Conservation (phyloP, 2,113 vertebrate genomes). For the Australoheros scitulus region DNA sequence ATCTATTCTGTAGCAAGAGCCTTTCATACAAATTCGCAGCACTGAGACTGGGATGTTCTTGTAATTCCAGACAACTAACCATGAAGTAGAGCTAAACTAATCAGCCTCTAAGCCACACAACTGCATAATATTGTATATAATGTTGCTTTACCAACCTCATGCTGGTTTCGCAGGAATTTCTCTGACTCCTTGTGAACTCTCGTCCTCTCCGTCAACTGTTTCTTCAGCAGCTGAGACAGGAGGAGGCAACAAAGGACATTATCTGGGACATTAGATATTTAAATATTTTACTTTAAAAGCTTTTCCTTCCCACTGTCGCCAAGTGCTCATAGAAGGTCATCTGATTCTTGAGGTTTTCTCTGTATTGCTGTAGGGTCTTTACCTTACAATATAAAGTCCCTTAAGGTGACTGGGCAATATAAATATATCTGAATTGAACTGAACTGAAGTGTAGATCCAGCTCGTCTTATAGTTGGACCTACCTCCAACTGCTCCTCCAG, state of each 20-base stretch:
- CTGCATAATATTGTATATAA: neutral
- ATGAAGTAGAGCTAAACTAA: neutral
- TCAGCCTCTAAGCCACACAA: neutral
- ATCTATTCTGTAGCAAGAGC: too few relatives aligned
- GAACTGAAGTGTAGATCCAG: neutral
- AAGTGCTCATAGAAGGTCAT: too few relatives aligned
- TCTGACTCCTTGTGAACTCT: conserved; percentile 22
- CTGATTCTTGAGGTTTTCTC: too few relatives aligned
- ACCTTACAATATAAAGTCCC: too few relatives aligned
- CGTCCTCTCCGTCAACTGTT: conserved; percentile 25
- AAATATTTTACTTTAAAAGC: neutral
- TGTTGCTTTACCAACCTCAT: conserved; percentile 40
- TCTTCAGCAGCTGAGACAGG: conserved; percentile 38
- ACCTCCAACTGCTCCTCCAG: conserved; percentile 49
- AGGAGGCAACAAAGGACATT: neutral
- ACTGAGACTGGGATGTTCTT: too few relatives aligned
- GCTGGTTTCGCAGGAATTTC: conserved; percentile 35
- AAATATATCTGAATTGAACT: too few relatives aligned
- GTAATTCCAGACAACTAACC: too few relatives aligned
- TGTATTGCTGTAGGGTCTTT: too few relatives aligned
- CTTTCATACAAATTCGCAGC: too few relatives aligned
- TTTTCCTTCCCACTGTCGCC: too few relatives aligned
- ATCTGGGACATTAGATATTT: too few relatives aligned
- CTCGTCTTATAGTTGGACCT: neutral
- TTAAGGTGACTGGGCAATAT: too few relatives aligned